Base-by-base conservation (phyloP, 2,113 vertebrate species). In the Odocoileus virginianus region DNA sequence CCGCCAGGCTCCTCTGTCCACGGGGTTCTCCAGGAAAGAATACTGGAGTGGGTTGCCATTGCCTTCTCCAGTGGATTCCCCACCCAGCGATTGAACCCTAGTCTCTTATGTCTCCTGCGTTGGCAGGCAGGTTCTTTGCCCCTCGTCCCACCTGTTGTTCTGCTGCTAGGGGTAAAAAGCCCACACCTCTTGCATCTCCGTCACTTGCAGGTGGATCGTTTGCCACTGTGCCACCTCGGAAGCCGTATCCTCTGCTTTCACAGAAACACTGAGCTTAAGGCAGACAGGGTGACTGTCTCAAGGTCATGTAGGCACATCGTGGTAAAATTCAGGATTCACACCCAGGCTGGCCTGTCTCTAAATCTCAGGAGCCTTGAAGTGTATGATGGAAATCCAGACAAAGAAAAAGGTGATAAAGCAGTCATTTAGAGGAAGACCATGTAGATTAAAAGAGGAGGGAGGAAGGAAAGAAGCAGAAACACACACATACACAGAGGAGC, bases 71-170 rank as follows among this genome's bases (percentile, higher is more conserved):
- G 21, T 21, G 21, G 36, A 25, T 27, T 74, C 71, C 36, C 21
- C 4, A 43, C 36, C 21, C 12, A 7, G 71, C 21, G 36, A 14
- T 43, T 13, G 67, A 23, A 23, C n/a, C n/a, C 67, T 6, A 10
- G 0, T 71, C 9, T 36, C n/a, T n/a, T n/a, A 1, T 5, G 17
- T 36, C 67, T 40, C 67, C 19, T 23, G n/a, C n/a, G 0, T 10
- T 12, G n/a, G 67, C n/a, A 74, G 67, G 10, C 67, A 40, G 67
- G n/a, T 12, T 36, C 67, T 25, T 6, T 74, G 0, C 19, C n/a
- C 19, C 9, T 40, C 3, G n/a, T 23, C n/a, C 10, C 0, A 5
- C n/a, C n/a, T 40, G 67, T 12, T 6, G n/a, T 0, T 4, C 9
- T 23, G n/a, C 9, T 23, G n/a, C 67, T 74, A 21, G 67, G 67